phyloP scores from a whole-genome alignment of 2,797 vertebrate genomes.

The Ctenosaura bakeri region DNA sequence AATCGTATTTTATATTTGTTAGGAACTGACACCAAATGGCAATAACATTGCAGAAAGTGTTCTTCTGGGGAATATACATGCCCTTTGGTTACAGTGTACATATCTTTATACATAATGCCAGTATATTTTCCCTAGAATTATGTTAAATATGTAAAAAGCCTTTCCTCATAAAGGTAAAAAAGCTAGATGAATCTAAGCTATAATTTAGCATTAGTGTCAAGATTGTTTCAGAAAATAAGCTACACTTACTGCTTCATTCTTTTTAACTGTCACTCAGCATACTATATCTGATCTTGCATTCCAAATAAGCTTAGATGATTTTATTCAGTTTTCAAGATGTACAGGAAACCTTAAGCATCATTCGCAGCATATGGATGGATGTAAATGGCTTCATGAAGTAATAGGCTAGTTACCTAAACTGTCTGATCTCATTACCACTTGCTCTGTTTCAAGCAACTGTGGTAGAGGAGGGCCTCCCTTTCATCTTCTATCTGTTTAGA shows the following conservation, averaged over 20 bases:
- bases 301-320: slow-evolving; percentile 77
- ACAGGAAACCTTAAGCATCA: slow-evolving; percentile 70
- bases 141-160: slow-evolving; percentile 92
- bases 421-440: slow-evolving; percentile 69
- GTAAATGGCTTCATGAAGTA: slow-evolving; percentile 75
- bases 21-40: slow-evolving; percentile 90
- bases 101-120: slow-evolving; percentile 90
- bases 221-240: slow-evolving; percentile 81
- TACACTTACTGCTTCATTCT: slow-evolving; percentile 76
- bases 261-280: slow-evolving; percentile 81
- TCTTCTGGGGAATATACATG: slow-evolving; percentile 88
- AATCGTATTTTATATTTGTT: slow-evolving; percentile 86
- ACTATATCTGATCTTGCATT: slow-evolving; percentile 75
- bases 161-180: slow-evolving; percentile 84
- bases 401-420: slow-evolving; percentile 65
- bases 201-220: slow-evolving; percentile 85
- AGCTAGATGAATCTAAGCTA: slow-evolving; percentile 80
- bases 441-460: slow-evolving; percentile 68
- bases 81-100: slow-evolving; percentile 89
- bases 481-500: slow-evolving; percentile 58
- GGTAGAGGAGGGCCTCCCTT: slow-evolving; percentile 48
- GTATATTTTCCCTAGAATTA: slow-evolving; percentile 89
- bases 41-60: slow-evolving; percentile 93
- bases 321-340: slow-evolving; percentile 77
- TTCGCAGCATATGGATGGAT: slow-evolving; percentile 72